phyloP scores from a whole-genome alignment of 1,140 invertebrate genomes.

The Prorops nasuta region DNA sequence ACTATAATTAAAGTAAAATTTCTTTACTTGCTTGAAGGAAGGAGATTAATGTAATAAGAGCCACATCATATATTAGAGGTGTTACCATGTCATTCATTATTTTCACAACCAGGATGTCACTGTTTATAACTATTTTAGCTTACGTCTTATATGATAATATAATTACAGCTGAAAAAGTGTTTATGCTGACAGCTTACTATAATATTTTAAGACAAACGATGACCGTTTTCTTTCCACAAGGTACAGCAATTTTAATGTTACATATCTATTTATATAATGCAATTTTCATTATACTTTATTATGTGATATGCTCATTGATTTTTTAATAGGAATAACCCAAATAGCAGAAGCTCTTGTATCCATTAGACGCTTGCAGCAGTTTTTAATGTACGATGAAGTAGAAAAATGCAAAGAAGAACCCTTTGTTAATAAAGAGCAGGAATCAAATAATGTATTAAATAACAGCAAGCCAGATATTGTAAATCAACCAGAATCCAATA shows the following conservation, averaged over 20 bases:
- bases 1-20: too few relatives aligned
- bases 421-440: too few relatives aligned
- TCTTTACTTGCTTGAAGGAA: constrained; percentile 48
- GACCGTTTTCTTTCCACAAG: constrained; percentile 72
- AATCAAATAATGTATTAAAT: background rate
- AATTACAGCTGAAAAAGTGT: constrained; percentile 69
- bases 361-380: constrained; percentile 67
- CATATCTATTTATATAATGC: background rate
- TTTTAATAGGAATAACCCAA: constrained; percentile 47
- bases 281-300: background rate
- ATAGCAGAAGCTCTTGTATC: constrained; percentile 65
- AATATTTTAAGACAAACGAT: constrained; percentile 71
- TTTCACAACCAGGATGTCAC: constrained; percentile 69
- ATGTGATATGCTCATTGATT: too few relatives aligned
- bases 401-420: background rate
- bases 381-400: constrained; percentile 62
- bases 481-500: constrained; percentile 16
- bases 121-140: constrained; percentile 69
- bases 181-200: constrained; percentile 72
- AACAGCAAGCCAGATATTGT: constrained; percentile 22
- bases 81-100: constrained; percentile 67
- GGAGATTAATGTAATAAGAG: constrained; percentile 67
- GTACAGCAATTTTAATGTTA: constrained; percentile 38
- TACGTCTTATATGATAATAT: constrained; percentile 65
- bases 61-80: constrained; percentile 70